A percentile compares a stretch with the other conserved stretches of the same genome.
Evolutionary conservation across 2,797 vertebrate genomes (phyloP).

Genomic region (Vultur gryphus): DNA sequence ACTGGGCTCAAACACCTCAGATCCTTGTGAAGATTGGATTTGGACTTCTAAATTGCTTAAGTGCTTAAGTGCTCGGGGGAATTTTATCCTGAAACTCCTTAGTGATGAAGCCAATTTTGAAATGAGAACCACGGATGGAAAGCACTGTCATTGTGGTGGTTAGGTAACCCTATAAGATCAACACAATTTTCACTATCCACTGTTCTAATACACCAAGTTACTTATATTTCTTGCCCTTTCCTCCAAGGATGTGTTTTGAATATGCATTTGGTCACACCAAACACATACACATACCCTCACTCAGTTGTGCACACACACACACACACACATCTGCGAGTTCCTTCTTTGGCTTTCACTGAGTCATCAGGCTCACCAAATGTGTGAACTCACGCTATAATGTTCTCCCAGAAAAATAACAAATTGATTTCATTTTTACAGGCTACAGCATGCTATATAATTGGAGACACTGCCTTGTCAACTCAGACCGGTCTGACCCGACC

Average conservation of each 20-base stretch:
- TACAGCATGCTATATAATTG: slow-evolving; percentile 73
- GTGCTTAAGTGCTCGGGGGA: slow-evolving; percentile 47
- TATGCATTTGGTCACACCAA: background rate
- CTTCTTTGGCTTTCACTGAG: slow-evolving; percentile 35
- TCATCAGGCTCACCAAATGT: slow-evolving; percentile 63
- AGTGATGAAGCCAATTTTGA: background rate
- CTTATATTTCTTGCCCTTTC: background rate
- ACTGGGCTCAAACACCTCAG: slow-evolving; percentile 48
- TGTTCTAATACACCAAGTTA: background rate
- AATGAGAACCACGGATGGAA: background rate
- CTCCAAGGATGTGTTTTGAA: background rate
- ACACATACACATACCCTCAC: background rate
- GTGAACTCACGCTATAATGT: slow-evolving; percentile 59
- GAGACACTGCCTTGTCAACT: slow-evolving; percentile 72
- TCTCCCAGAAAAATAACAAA: slow-evolving; percentile 71
- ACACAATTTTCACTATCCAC: background rate
- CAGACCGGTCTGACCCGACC: slow-evolving; percentile 73
- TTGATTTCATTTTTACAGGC: slow-evolving; percentile 74
- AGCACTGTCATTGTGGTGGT: background rate
- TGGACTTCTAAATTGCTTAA: slow-evolving; percentile 62
- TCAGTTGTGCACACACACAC: background rate
- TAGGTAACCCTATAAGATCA: background rate
- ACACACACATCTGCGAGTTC: background rate
- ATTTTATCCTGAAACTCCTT: slow-evolving; percentile 38
- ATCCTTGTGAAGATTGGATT: slow-evolving; percentile 53